Evolutionary conservation across 2,888 invertebrate genomes (phyloP), one percentile per base, ranked within the genome.

Genomic region (Odontomyia ornata): DNA sequence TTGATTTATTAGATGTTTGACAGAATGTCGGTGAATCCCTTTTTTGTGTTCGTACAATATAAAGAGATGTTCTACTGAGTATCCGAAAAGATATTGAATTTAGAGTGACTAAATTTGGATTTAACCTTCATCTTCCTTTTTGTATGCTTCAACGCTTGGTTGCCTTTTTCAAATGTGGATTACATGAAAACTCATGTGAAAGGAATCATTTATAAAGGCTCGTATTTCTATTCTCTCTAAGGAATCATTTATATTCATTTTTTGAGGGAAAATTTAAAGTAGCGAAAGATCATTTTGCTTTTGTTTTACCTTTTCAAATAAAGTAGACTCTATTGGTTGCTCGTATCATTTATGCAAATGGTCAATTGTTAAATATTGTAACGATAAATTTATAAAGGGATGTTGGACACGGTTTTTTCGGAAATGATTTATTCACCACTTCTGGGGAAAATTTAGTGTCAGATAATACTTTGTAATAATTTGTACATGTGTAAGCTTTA

Each of bases 221-320:
- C 60, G 15, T 56, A n/a, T 11, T 15, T 25, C 21, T 25, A 60
- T 60, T 60, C 60, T 60, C 60, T 60, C 60, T 13, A 23, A 4
- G 27, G 25, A 23, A 60, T 60, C 60, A 60, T 60, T 60, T 60
- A 60, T 60, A 60, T 60, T 60, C 60, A 60, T 60, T 25, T 60
- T 18, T 18, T 36, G 36, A 9, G 18, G 52, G 52, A 52, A 18
- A 52, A 52, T 52, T 52, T 52, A 52, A 52, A 52, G 52, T 15
- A 52, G 52, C 15, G 13, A 52, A 52, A 18, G 52, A 18, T 18
- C 3, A 18, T 13, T 18, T n/a, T 52, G 3, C 18, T 52, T 52
- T n/a, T 52, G 52, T 36, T 36, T 36, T 9, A 36, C 9, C 36
- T 9, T 5, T 36, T 3, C 36, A 36, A 36, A 36, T 36, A 13